Percentiles rank a stretch among this genome's conserved stretches.
phyloP scores from a whole-genome alignment of 2,797 vertebrate species.

The Xyrichtys novacula region DNA sequence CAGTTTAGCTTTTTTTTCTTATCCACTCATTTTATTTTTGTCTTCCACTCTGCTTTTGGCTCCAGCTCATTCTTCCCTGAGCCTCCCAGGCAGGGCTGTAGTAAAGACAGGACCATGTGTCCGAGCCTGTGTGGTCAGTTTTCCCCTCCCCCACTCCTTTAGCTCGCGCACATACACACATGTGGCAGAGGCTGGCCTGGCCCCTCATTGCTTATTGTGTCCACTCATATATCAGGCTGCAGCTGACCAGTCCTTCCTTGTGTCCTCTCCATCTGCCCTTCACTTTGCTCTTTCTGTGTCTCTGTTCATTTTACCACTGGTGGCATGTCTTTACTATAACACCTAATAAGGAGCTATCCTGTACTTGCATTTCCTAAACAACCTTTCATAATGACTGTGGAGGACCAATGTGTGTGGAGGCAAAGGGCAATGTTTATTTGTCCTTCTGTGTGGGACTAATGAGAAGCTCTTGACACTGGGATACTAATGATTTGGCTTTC shows the following conservation, averaged over 20 bases:
- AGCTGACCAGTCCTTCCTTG: slow-evolving; percentile 78
- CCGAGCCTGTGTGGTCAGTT: slow-evolving; percentile 80
- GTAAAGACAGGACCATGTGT: slow-evolving; percentile 68
- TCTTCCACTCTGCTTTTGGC: slow-evolving; percentile 3
- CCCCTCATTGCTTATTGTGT: slow-evolving; percentile 79
- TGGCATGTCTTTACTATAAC: slow-evolving; percentile 31
- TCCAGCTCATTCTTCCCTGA: slow-evolving; percentile 1
- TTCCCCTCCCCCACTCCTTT: slow-evolving; percentile 69
- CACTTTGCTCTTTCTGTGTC: slow-evolving; percentile 59
- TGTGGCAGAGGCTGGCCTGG: slow-evolving; percentile 71
- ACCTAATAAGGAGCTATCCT: slow-evolving; percentile 62
- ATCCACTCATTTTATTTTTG: background rate
- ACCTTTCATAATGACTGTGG: slow-evolving; percentile 51
- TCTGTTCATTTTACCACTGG: slow-evolving; percentile 34
- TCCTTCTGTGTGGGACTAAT: slow-evolving; percentile 63
- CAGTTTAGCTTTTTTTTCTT: background rate
- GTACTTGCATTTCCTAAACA: slow-evolving; percentile 64
- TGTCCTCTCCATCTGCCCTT: slow-evolving; percentile 79
- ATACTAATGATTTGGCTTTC: slow-evolving; percentile 73
- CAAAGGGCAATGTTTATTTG: slow-evolving; percentile 56
- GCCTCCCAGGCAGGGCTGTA: slow-evolving; percentile 19
- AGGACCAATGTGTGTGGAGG: slow-evolving; percentile 35
- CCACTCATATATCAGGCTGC: slow-evolving; percentile 88
- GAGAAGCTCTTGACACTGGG: slow-evolving; percentile 76
- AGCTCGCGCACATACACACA: slow-evolving; percentile 67